A percentile compares a stretch with the other conserved stretches of the same genome.
phyloP scores from a whole-genome alignment of 2,113 vertebrate genomes.

The Atherinomorus stipes region DNA sequence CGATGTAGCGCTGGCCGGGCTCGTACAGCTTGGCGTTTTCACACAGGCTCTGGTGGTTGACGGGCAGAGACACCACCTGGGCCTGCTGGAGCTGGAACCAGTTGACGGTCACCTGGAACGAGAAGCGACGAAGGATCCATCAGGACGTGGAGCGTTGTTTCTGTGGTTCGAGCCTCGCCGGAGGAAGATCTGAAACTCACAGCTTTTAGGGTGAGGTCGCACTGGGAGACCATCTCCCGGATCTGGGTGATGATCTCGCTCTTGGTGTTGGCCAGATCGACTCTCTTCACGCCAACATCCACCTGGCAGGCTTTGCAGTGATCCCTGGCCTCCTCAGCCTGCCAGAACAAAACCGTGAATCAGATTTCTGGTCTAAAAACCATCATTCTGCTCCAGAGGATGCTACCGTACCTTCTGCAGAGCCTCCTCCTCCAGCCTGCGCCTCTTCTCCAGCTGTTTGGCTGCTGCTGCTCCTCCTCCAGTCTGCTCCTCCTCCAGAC shows the following conservation, averaged over 20 bases:
- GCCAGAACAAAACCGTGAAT: background rate
- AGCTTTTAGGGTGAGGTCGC: slow-evolving; percentile 96
- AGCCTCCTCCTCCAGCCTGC: slow-evolving; percentile 93
- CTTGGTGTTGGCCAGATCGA: slow-evolving; percentile 89
- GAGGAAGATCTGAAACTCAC: slow-evolving; percentile 80
- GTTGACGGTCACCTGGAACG: slow-evolving; percentile 91
- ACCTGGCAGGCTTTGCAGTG: slow-evolving; percentile 90
- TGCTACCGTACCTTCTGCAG: slow-evolving; percentile 89
- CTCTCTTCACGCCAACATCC: slow-evolving; percentile 89
- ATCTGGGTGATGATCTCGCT: slow-evolving; percentile 91
- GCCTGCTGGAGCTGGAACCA: slow-evolving; percentile 97
- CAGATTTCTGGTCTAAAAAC: background rate
- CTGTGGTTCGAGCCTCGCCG: background rate
- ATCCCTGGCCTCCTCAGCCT: slow-evolving; percentile 94
- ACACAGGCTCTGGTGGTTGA: slow-evolving; percentile 91
- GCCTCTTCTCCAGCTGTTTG: slow-evolving; percentile 92
- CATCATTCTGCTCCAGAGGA: background rate
- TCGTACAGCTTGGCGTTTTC: slow-evolving; percentile 95
- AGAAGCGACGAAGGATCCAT: background rate
- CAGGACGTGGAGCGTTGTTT: background rate
- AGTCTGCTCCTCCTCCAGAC: slow-evolving; percentile 91
- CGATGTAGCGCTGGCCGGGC: slow-evolving; percentile 92
- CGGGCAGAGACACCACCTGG: slow-evolving; percentile 91
- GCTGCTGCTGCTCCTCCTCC: slow-evolving; percentile 78
- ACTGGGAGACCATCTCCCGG: slow-evolving; percentile 94